Percentiles rank a stretch among this genome's conserved stretches.
Evolutionary conservation across 2,888 invertebrate species (phyloP).

Genomic region (Dryobotodes eremita): DNA sequence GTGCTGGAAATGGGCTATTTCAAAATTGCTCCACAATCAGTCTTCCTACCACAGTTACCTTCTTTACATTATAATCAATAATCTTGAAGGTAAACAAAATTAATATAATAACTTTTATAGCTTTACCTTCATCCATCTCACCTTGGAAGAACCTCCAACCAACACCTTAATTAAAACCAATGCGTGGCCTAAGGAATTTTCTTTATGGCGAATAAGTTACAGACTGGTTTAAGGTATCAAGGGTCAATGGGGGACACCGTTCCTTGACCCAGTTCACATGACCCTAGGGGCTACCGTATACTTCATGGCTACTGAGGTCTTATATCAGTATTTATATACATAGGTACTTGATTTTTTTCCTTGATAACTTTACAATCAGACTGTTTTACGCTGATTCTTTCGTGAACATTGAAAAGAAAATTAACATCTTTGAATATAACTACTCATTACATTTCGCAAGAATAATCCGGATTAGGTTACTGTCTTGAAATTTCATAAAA

Average conservation of each 20-base stretch:
- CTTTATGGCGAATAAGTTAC: slow-evolving; percentile 10
- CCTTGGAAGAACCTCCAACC: slow-evolving; percentile 29
- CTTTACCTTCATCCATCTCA: background rate
- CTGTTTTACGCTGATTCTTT: background rate
- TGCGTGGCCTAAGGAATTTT: slow-evolving; percentile 6
- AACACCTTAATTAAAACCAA: slow-evolving; percentile 32
- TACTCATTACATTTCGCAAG: background rate
- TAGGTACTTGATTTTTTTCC: slow-evolving; percentile 1
- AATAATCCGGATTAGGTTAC: background rate
- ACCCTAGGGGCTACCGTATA: slow-evolving; percentile 9
- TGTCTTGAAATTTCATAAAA: background rate
- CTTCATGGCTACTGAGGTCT: slow-evolving; percentile 20
- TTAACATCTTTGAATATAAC: background rate
- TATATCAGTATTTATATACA: slow-evolving; percentile 15
- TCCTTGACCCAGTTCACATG: slow-evolving; percentile 59
- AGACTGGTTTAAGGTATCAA: slow-evolving; percentile 6
- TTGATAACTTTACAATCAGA: slow-evolving; percentile 3
- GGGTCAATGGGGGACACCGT: slow-evolving; percentile 48
- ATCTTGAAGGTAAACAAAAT: background rate
- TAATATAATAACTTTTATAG: background rate
- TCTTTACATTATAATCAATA: background rate
- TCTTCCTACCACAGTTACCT: background rate
- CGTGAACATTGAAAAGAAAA: background rate
- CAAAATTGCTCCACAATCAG: background rate
- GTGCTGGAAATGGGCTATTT: background rate